phyloP scores from a whole-genome alignment of 2,113 vertebrate genomes.

The Ailurus styani region DNA sequence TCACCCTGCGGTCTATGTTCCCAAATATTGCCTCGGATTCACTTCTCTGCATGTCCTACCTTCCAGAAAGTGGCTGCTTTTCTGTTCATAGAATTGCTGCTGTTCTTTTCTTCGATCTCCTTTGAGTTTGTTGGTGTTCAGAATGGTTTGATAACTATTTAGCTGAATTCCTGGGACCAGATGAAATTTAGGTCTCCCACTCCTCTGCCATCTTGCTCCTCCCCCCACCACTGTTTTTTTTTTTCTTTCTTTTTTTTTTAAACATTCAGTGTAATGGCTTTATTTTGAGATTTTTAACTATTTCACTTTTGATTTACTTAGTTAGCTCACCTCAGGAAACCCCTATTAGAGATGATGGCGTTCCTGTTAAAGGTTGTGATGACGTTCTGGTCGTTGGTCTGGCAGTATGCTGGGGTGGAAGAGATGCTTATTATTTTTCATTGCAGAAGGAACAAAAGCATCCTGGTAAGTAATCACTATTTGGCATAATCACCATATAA shows the following conservation, averaged over 20 bases:
- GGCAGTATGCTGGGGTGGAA: constrained; percentile 95
- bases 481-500: background rate
- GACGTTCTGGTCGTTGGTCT: constrained; percentile 89
- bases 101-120: too few relatives aligned
- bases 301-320: constrained; percentile 67
- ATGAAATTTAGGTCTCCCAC: too few relatives aligned
- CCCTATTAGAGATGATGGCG: constrained; percentile 80
- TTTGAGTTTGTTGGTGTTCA: too few relatives aligned
- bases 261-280: background rate
- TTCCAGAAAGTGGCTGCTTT: too few relatives aligned
- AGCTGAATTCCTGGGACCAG: too few relatives aligned
- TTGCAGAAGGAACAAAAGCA: constrained; percentile 87
- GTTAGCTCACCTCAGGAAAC: constrained; percentile 61
- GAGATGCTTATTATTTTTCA: constrained; percentile 94
- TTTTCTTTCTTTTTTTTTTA: background rate
- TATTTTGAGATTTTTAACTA: constrained; percentile 1
- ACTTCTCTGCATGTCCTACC: too few relatives aligned
- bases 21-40: too few relatives aligned
- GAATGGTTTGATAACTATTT: too few relatives aligned
- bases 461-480: constrained; percentile 81
- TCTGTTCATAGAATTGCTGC: too few relatives aligned
- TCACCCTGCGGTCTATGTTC: too few relatives aligned
- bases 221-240: background rate
- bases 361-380: constrained; percentile 85
- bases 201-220: too few relatives aligned